Conservation (phyloP, 2,797 vertebrate species). For the Pseudomugil tenellus region DNA sequence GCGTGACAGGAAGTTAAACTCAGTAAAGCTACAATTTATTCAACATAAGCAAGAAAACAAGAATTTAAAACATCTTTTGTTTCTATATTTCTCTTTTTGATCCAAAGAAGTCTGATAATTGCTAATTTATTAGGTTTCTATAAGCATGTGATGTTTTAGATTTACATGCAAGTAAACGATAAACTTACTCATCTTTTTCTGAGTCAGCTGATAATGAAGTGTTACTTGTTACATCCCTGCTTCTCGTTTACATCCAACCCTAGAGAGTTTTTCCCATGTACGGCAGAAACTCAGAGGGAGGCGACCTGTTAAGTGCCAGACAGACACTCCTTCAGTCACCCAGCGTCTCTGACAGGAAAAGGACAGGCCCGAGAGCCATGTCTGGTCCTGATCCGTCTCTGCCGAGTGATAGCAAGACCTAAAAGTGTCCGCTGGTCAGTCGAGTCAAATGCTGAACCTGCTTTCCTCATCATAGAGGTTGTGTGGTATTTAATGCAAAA, state of each 20-base stretch:
- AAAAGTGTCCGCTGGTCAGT: background rate
- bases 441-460: background rate
- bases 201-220: background rate
- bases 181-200: constrained; percentile 2
- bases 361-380: background rate
- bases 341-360: constrained; percentile 1
- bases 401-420: background rate
- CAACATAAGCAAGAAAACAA: background rate
- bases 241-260: constrained; percentile 53
- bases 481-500: too few species aligned
- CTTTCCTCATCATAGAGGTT: too few species aligned
- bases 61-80: too few species aligned
- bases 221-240: constrained; percentile 19
- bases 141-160: too few species aligned
- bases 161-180: background rate
- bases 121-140: too few species aligned
- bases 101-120: too few species aligned
- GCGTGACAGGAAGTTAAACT: background rate
- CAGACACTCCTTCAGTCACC: constrained; percentile 10
- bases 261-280: constrained; percentile 36
- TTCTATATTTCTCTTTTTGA: background rate
- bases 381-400: constrained; percentile 4
- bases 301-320: constrained; percentile 19
- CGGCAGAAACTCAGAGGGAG: constrained; percentile 65
- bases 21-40: background rate